These are phyloP conservation scores for Zaprionus taronus DNA, from an alignment of 1,140 invertebrate species.

Conservation along the genomic window DNA sequence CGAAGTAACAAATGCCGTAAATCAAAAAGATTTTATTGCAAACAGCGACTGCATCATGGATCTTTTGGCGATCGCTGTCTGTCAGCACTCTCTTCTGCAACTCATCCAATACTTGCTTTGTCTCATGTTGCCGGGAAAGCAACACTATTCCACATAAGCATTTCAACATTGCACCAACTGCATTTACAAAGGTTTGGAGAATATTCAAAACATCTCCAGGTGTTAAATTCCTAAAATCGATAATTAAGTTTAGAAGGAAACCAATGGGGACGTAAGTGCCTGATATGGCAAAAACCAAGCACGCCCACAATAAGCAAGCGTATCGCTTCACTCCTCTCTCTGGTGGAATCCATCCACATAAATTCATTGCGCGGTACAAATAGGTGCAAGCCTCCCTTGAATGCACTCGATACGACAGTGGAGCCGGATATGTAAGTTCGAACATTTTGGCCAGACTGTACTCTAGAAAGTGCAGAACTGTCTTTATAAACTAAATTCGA, in stretches of 20 bases:
- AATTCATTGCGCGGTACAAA: neutral
- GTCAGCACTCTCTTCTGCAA: constrained; percentile 4
- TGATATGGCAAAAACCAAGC: neutral
- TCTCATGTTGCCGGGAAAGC: neutral
- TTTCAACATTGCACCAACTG: neutral
- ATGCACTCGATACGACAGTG: neutral
- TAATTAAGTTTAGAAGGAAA: neutral
- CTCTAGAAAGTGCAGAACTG: too few species aligned
- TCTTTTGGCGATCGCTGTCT: neutral
- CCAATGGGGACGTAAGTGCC: constrained; percentile 11
- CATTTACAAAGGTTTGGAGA: neutral
- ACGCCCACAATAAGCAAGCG: neutral
- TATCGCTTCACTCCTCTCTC: neutral
- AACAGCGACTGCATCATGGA: constrained; percentile 6
- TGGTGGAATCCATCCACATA: constrained; percentile 9
- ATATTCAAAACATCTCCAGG: neutral
- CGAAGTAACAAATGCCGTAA: neutral
- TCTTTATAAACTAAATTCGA: too few species aligned
- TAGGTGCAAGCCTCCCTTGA: constrained; percentile 5
- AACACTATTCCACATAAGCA: neutral
- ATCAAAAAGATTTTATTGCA: constrained; percentile 11
- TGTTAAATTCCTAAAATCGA: neutral
- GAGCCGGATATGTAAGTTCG: neutral
- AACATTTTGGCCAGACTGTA: neutral
- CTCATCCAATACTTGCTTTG: neutral